These are phyloP conservation scores for Plumapathes pennacea DNA, from an alignment of 92 coral and sea anemone species.

Conservation along the genomic window DNA sequence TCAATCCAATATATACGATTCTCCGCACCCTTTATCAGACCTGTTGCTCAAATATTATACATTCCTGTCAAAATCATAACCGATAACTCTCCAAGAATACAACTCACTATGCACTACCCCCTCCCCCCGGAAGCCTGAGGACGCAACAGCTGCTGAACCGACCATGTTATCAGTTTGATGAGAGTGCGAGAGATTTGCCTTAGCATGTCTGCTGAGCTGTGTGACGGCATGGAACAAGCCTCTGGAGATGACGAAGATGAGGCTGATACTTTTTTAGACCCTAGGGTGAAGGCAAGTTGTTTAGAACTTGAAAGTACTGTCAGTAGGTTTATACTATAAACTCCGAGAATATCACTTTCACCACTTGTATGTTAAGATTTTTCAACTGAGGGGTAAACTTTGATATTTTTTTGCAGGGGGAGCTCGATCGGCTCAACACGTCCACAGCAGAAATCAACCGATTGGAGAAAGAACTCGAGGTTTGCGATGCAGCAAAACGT, in stretches of 20 bases:
- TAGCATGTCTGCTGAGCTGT: not conserved
- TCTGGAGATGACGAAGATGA: slow-evolving; percentile 77
- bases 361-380: slow-evolving; percentile 7
- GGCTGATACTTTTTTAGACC: slow-evolving; percentile 76
- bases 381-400: too few species aligned
- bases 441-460: slow-evolving; percentile 89
- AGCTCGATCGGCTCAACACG: slow-evolving; percentile 82
- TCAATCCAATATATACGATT: too few species aligned
- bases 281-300: slow-evolving; percentile 76
- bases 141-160: too few species aligned
- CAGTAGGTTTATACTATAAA: not conserved
- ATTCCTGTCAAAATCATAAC: too few species aligned
- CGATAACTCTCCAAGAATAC: too few species aligned
- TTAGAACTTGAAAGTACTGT: not conserved
- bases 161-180: too few species aligned
- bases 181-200: slow-evolving; percentile 1
- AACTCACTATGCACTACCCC: too few species aligned
- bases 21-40: too few species aligned
- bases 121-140: too few species aligned
- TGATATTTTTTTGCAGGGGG: slow-evolving; percentile 83
- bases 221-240: slow-evolving; percentile 13
- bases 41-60: too few species aligned
- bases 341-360: slow-evolving; percentile 3
- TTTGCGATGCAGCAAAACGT: too few species aligned
- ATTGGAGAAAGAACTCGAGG: slow-evolving; percentile 92